Evolutionary conservation across 2,888 invertebrate genomes (phyloP).

Genomic region (Epinotia demarniana): DNA sequence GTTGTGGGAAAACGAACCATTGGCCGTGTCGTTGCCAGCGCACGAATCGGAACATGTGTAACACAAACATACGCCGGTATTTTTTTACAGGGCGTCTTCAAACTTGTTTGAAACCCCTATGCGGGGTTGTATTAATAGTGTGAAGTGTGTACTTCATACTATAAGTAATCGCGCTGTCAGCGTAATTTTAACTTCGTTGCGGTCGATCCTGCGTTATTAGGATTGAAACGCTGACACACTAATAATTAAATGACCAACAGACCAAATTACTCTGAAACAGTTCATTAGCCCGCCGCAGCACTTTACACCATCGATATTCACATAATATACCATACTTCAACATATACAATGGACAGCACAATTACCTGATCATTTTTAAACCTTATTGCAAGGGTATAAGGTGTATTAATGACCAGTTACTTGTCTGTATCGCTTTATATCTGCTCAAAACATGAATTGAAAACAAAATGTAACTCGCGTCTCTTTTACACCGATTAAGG

Average conservation of each 20-base stretch:
- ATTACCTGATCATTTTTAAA: not conserved
- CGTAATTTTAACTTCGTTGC: too few relatives aligned
- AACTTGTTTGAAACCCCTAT: too few relatives aligned
- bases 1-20: too few relatives aligned
- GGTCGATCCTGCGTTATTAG: not conserved
- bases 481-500: slow-evolving; percentile 1
- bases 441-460: not conserved
- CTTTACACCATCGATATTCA: not conserved
- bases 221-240: not conserved
- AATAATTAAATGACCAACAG: slow-evolving; percentile 14
- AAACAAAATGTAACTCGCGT: not conserved
- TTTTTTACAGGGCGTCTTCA: too few relatives aligned
- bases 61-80: too few relatives aligned
- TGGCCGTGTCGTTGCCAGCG: too few relatives aligned
- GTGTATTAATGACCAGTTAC: not conserved
- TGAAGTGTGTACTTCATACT: too few relatives aligned
- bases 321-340: not conserved
- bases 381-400: not conserved
- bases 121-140: too few relatives aligned
- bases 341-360: not conserved
- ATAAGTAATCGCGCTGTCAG: too few relatives aligned
- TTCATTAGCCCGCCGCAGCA: not conserved
- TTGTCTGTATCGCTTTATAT: not conserved
- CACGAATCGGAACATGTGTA: too few relatives aligned
- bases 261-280: slow-evolving; percentile 5